Evolutionary conservation across 2,888 invertebrate genomes (phyloP), one percentile per base, ranked within the genome.

Genomic region (Aphidoletes aphidimyza): DNA sequence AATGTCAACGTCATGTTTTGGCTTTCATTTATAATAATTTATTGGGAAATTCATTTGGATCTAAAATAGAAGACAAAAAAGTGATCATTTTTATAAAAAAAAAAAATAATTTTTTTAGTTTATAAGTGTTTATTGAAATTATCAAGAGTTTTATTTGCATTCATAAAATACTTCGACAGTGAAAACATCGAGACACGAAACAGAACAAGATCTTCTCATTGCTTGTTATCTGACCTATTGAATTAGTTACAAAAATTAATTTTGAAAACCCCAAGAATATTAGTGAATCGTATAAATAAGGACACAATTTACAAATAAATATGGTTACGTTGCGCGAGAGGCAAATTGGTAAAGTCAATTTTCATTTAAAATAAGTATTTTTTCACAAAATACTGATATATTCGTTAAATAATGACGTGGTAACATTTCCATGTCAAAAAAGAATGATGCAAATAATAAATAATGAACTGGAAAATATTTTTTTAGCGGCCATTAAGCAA

Each of bases 401-500:
- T 45, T 17, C 17, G 8, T 45, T 17, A 45, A 17, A 8, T 45
- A 11, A 45, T 81, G 81, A 81, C 81, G 81, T 81, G 81, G n/a
- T 81, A 37, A 81, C 22, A 5, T 39, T 81, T 81, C 8, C 1
- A 78, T 59, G 47, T 22, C 78, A 6, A n/a, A n/a, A n/a, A n/a
- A 8, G 36, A 78, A 78, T 81, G 22, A 81, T 78, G 19, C 37
- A 22, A 81, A n/a, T 3, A 81, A 81, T 39, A n/a, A 22, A 17
- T 34, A 2, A 34, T 78, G n/a, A n/a, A n/a, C 34, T 34, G 9
- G 3, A 34, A n/a, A n/a, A n/a, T n/a, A n/a, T 37, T 34, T 39
- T 39, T 39, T 85, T 91, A 97, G 97, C 93, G 92, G 97, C 97
- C 86, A 91, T 98, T 86, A 97, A 95, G 91, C 97, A 97, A 91